phyloP scores from a whole-genome alignment of 1,140 invertebrate species.

The Tetragnatha versicolor region DNA sequence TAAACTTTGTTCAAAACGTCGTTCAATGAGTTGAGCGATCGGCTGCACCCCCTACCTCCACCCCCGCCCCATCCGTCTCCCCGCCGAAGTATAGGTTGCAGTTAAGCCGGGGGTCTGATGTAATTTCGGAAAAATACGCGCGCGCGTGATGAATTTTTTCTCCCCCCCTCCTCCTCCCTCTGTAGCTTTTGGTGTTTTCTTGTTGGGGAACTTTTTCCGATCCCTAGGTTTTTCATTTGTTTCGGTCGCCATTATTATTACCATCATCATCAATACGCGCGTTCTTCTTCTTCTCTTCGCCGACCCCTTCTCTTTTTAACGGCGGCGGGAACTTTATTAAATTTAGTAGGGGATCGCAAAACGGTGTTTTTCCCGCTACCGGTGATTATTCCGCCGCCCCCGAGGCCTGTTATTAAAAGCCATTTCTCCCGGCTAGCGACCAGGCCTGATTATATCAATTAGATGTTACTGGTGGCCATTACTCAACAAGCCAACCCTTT shows the following conservation, averaged over 20 bases:
- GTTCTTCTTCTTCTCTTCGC: not conserved
- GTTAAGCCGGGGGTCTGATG: constrained; percentile 48
- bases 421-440: constrained; percentile 41
- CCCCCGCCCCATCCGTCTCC: not conserved
- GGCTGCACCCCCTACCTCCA: not conserved
- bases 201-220: not conserved
- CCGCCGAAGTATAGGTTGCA: constrained; percentile 46
- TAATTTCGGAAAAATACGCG: constrained; percentile 45
- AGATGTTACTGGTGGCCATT: constrained; percentile 24
- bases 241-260: too few relatives aligned
- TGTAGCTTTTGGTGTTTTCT: constrained; percentile 9
- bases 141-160: not conserved
- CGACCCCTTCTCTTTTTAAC: constrained; percentile 1
- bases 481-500: constrained; percentile 5
- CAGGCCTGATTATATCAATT: constrained; percentile 52
- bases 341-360: constrained; percentile 48
- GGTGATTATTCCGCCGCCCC: constrained; percentile 33
- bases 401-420: constrained; percentile 46
- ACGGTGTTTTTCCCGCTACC: constrained; percentile 54
- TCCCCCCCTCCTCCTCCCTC: not conserved
- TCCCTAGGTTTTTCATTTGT: not conserved
- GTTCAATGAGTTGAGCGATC: constrained; percentile 55
- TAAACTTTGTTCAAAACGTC: constrained; percentile 56
- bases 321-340: constrained; percentile 47
- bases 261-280: too few relatives aligned